A percentile compares a stretch with the other conserved stretches of the same genome.
Evolutionary conservation across 2,113 vertebrate species (phyloP).

Genomic region (Microtus montanus): DNA sequence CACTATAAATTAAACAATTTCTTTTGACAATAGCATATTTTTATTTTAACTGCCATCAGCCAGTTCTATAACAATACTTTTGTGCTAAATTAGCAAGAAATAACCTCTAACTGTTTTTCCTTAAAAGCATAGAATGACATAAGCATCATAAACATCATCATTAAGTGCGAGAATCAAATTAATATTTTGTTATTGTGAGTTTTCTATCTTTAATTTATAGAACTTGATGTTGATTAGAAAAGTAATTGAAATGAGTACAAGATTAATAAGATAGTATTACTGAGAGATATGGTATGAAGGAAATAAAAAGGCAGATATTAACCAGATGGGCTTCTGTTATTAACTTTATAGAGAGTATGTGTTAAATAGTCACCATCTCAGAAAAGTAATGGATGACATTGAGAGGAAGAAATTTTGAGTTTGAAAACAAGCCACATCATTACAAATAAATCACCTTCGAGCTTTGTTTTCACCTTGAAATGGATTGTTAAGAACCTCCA

Average conservation of each 20-base stretch:
- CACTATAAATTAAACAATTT: not conserved
- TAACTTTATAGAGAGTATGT: not conserved
- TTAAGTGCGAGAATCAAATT: not conserved
- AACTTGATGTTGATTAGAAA: conserved; percentile 13
- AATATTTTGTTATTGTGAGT: not conserved
- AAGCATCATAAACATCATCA: not conserved
- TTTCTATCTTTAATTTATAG: conserved; percentile 43
- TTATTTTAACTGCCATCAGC: not conserved
- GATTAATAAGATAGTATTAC: not conserved
- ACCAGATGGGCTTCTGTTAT: not conserved
- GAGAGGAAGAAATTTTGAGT: conserved; percentile 2
- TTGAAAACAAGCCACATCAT: not conserved
- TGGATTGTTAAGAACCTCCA: not conserved
- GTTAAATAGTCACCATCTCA: not conserved
- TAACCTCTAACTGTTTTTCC: not conserved
- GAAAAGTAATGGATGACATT: not conserved
- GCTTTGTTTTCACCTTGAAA: not conserved
- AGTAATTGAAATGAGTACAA: not conserved
- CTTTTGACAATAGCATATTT: conserved; percentile 12
- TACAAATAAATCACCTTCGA: not conserved
- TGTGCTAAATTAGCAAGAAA: not conserved
- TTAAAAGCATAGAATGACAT: not conserved
- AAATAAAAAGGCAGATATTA: not conserved
- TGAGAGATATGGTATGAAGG: not conserved
- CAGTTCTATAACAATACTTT: not conserved